phyloP scores from a whole-genome alignment of 2,113 vertebrate genomes.

The Ptyas mucosa region DNA sequence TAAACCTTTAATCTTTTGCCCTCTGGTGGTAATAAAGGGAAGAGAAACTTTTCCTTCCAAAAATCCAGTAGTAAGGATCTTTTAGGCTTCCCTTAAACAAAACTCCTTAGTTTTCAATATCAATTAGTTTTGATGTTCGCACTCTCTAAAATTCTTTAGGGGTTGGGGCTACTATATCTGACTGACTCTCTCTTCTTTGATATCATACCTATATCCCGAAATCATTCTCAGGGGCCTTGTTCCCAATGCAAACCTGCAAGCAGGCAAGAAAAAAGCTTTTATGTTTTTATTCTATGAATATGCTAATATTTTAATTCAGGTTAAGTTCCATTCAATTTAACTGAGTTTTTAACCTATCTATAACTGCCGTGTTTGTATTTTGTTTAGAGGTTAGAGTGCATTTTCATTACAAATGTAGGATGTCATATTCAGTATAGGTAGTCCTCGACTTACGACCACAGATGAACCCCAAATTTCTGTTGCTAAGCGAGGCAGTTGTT shows the following conservation, averaged over 20 bases:
- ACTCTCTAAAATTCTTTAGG: not conserved
- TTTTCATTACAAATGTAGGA: not conserved
- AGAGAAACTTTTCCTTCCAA: not conserved
- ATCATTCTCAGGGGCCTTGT: not conserved
- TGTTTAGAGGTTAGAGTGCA: not conserved
- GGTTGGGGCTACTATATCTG: not conserved
- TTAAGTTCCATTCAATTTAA: not conserved
- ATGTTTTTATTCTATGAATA: not conserved
- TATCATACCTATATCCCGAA: not conserved
- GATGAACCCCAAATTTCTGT: not conserved
- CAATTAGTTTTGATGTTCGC: not conserved
- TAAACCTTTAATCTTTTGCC: constrained; percentile 42
- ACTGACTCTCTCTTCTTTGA: not conserved
- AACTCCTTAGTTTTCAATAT: not conserved
- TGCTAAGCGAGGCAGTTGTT: not conserved
- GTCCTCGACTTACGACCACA: not conserved
- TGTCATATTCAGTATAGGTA: not conserved
- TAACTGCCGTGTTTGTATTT: not conserved
- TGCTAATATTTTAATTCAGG: not conserved
- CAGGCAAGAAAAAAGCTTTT: not conserved
- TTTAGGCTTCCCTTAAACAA: not conserved
- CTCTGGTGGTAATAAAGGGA: constrained; percentile 49
- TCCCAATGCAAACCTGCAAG: not conserved
- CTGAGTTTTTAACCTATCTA: not conserved
- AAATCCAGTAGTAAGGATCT: not conserved